phyloP scores from a whole-genome alignment of 1,140 invertebrate species.

The Lasaia peninsularis region DNA sequence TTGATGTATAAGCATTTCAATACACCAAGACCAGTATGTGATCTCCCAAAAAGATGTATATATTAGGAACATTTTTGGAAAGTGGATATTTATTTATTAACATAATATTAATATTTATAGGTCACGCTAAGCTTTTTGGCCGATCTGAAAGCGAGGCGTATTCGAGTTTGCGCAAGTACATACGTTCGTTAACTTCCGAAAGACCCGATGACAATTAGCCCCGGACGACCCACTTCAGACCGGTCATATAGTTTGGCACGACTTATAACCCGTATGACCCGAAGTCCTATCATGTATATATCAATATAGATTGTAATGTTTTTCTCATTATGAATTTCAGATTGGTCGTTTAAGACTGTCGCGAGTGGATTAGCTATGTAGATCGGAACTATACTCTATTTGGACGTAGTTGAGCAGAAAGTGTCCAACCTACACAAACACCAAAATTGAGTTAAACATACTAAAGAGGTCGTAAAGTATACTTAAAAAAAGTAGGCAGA shows the following conservation, averaged over 20 bases:
- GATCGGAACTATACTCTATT: slow-evolving; percentile 16
- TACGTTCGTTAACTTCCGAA: slow-evolving; percentile 2
- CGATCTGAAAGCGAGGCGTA: slow-evolving; percentile 10
- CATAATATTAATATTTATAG: slow-evolving; percentile 3
- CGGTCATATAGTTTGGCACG: slow-evolving; percentile 12
- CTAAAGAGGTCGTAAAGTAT: no score
- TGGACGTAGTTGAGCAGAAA: no score
- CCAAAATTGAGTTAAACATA: no score
- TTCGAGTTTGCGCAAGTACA: slow-evolving; percentile 10
- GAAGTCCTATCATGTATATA: slow-evolving; percentile 9
- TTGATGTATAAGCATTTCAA: not conserved
- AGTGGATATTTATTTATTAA: slow-evolving; percentile 4
- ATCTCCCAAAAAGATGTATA: slow-evolving; percentile 6
- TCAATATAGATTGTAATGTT: slow-evolving; percentile 14
- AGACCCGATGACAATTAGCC: not conserved
- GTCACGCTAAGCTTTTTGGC: slow-evolving; percentile 11
- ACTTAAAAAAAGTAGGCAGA: no score
- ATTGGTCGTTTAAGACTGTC: slow-evolving; percentile 76
- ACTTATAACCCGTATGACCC: slow-evolving; percentile 9
- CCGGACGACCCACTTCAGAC: not conserved
- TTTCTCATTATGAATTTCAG: slow-evolving; percentile 54
- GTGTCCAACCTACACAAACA: no score
- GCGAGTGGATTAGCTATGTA: slow-evolving; percentile 66
- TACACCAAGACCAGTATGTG: slow-evolving; percentile 3
- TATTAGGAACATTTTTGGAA: not conserved